Conservation (phyloP, 1,140 invertebrate species). For the Orchestia grillus region DNA sequence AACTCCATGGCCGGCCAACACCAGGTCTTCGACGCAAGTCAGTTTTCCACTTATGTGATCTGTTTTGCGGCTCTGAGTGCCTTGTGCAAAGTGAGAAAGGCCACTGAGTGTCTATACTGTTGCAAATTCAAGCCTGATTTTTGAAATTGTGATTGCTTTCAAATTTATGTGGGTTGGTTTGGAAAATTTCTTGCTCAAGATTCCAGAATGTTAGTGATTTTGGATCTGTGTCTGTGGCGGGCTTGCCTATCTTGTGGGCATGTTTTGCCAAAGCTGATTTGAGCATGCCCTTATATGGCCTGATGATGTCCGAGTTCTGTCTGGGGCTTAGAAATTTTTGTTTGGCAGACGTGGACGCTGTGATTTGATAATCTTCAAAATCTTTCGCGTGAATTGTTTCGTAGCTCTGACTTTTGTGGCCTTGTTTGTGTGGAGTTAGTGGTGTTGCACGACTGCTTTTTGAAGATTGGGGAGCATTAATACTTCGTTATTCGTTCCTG, state of each 20-base stretch:
- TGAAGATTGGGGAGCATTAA: not conserved
- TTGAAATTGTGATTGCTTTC: not conserved
- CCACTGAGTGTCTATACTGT: not conserved
- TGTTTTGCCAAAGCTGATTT: not conserved
- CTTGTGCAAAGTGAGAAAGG: not conserved
- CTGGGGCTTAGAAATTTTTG: not conserved
- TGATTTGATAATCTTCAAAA: not conserved
- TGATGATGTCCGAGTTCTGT: not conserved
- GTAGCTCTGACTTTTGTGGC: not conserved
- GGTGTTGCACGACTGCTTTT: not conserved
- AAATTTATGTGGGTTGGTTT: not conserved
- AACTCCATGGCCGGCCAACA: slow-evolving; percentile 64
- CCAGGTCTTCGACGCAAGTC: slow-evolving; percentile 21
- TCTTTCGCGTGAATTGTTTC: not conserved
- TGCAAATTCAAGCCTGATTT: not conserved
- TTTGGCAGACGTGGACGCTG: not conserved
- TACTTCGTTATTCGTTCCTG: not conserved
- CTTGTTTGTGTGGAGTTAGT: not conserved
- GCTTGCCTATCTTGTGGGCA: not conserved
- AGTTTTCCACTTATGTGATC: not conserved
- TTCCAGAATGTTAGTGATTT: not conserved
- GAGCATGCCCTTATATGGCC: not conserved
- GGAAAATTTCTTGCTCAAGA: not conserved
- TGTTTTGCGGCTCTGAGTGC: not conserved
- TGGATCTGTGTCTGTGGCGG: not conserved